Percentiles rank a stretch among this genome's conserved stretches.
Evolutionary conservation across 2,888 invertebrate genomes (phyloP).

Genomic region (Hyles lineata): DNA sequence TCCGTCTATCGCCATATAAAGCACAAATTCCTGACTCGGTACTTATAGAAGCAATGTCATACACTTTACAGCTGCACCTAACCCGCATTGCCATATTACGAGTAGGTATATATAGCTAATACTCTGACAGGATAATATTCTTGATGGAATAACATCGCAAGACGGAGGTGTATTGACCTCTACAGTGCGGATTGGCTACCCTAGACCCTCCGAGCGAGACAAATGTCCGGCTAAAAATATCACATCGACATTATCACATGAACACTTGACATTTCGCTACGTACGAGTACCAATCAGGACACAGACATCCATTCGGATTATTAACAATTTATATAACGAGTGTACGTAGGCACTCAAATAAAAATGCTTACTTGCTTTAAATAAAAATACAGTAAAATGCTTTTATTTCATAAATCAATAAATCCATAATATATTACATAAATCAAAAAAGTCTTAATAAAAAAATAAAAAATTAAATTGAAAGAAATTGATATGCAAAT

Average conservation of each 20-base stretch:
- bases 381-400: too few relatives aligned
- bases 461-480: too few relatives aligned
- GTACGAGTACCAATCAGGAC: conserved; percentile 12
- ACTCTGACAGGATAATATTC: not conserved
- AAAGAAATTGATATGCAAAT: too few relatives aligned
- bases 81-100: not conserved
- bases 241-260: conserved; percentile 47
- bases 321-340: not conserved
- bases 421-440: too few relatives aligned
- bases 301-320: not conserved
- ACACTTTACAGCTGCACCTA: not conserved
- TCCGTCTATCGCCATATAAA: too few relatives aligned
- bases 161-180: conserved; percentile 29
- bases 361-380: too few relatives aligned
- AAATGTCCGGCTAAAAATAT: conserved; percentile 50
- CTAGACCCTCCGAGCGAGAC: conserved; percentile 35
- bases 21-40: too few relatives aligned
- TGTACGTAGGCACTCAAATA: too few relatives aligned
- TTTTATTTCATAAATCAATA: too few relatives aligned
- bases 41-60: not conserved
- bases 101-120: not conserved
- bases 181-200: conserved; percentile 26
- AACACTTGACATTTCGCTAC: conserved; percentile 53
- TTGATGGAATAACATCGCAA: not conserved
- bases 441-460: too few relatives aligned